phyloP scores from a whole-genome alignment of 2,113 vertebrate genomes.

The Australoheros scitulus region DNA sequence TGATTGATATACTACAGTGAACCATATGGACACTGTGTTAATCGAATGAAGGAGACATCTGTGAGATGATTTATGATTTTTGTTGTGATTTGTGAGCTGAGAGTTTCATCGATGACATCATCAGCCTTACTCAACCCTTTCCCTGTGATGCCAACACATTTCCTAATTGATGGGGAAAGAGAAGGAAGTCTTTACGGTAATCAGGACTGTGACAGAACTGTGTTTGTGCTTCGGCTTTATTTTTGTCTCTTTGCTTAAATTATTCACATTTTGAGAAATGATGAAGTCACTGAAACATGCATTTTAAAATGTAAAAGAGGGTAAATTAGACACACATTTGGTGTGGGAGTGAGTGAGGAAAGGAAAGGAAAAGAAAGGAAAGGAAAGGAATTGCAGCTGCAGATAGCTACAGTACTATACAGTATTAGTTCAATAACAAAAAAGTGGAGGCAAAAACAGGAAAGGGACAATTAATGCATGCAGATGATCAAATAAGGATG shows the following conservation, averaged over 20 bases:
- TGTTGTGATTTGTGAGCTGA: conserved; percentile 72
- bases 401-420: not conserved
- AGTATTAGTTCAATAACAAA: not conserved
- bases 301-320: accelerated
- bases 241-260: not conserved
- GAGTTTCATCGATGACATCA: conserved; percentile 77
- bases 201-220: not conserved
- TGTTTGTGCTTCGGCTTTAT: not conserved
- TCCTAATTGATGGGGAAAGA: conserved; percentile 41
- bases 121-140: conserved; percentile 63
- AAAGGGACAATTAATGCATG: conserved; percentile 22
- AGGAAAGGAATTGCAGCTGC: not conserved
- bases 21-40: conserved; percentile 77
- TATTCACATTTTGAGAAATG: not conserved
- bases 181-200: not conserved
- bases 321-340: not conserved
- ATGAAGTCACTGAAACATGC: not conserved
- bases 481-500: not conserved
- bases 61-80: conserved; percentile 79
- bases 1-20: conserved; percentile 75
- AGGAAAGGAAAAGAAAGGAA: not conserved
- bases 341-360: not conserved
- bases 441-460: not conserved
- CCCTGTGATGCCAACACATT: conserved; percentile 44
- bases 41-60: conserved; percentile 72